Conservation (phyloP, 2,888 invertebrate species). For the Chrysina gloriosa region DNA sequence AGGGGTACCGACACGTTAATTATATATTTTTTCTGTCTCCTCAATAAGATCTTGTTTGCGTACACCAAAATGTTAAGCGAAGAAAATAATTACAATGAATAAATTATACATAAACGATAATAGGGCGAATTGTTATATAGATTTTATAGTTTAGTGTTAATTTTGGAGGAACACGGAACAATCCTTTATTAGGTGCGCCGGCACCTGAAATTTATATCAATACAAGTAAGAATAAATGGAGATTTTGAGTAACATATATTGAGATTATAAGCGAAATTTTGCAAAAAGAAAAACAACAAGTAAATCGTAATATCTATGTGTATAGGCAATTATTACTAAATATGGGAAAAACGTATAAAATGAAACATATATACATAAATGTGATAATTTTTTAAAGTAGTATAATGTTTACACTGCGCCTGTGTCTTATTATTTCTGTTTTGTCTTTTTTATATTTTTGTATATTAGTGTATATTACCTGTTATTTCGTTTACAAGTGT, state of each 20-base stretch:
- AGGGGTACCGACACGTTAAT: constrained; percentile 6
- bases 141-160: constrained; percentile 34
- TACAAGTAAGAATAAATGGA: background rate
- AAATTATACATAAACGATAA: background rate
- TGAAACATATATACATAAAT: constrained; percentile 23
- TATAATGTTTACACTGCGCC: constrained; percentile 17
- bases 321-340: constrained; percentile 27
- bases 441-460: constrained; percentile 20
- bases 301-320: constrained; percentile 26
- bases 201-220: background rate
- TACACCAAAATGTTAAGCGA: background rate
- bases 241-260: background rate
- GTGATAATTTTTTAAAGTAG: constrained; percentile 38
- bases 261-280: constrained; percentile 18
- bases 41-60: background rate
- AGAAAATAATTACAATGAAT: background rate
- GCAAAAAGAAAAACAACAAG: background rate
- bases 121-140: constrained; percentile 29
- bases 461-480: constrained; percentile 20
- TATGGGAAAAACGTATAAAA: background rate
- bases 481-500: background rate
- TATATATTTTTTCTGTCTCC: background rate
- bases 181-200: constrained; percentile 1
- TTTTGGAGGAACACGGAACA: background rate
- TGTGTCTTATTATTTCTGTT: background rate